Conservation (phyloP, 1,140 invertebrate species). For the Conopomorpha cramerella region DNA sequence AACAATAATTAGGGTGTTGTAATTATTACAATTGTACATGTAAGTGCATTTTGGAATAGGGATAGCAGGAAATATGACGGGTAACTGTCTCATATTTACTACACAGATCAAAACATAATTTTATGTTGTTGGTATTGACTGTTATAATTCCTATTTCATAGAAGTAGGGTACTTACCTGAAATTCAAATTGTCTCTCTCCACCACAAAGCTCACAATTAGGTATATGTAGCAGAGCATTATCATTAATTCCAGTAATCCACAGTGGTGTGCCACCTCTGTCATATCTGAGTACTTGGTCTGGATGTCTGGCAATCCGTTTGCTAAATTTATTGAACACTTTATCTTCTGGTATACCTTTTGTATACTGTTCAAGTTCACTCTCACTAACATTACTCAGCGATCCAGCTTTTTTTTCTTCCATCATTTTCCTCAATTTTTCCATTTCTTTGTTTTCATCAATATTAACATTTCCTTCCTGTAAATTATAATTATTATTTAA, state of each 20-base stretch:
- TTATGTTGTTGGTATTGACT: too few species aligned
- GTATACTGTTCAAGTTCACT: constrained; percentile 66
- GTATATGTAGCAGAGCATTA: constrained; percentile 47
- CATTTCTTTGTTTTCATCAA: constrained; percentile 62
- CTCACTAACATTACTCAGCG: constrained; percentile 65
- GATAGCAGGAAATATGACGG: too few species aligned
- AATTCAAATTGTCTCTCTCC: constrained; percentile 86
- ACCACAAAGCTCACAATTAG: constrained; percentile 78
- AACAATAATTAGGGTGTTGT: too few species aligned
- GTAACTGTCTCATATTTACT: too few species aligned
- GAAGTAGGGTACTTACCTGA: too few species aligned
- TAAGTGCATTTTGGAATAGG: too few species aligned
- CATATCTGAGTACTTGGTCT: constrained; percentile 83
- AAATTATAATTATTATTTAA: constrained; percentile 5
- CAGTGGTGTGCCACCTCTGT: constrained; percentile 75
- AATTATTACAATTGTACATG: too few species aligned
- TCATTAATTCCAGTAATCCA: constrained; percentile 73
- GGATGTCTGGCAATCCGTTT: constrained; percentile 65
- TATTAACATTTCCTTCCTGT: constrained; percentile 34
- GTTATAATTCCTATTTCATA: too few species aligned
- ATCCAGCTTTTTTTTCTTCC: constrained; percentile 66
- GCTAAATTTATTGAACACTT: constrained; percentile 73
- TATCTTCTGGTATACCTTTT: constrained; percentile 67
- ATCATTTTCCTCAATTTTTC: constrained; percentile 70
- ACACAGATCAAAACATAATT: too few species aligned